A percentile compares a stretch with the other conserved stretches of the same genome.
Conservation (phyloP, 2,113 vertebrate species). For the Ptilorrhoa leucosticta region DNA sequence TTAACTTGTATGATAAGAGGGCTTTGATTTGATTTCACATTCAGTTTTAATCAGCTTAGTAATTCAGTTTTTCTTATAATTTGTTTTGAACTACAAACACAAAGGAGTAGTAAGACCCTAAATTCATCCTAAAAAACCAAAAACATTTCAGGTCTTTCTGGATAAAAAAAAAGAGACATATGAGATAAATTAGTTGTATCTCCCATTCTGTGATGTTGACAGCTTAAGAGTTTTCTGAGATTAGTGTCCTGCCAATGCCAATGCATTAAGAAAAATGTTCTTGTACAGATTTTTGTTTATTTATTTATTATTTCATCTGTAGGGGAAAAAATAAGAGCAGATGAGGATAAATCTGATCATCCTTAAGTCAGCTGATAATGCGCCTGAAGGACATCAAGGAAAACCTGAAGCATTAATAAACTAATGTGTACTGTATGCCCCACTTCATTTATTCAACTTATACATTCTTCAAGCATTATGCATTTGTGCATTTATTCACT, state of each 20-base stretch:
- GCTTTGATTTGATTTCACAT: conserved; percentile 50
- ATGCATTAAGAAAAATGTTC: neutral
- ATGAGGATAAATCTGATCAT: conserved; percentile 8
- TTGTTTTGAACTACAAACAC: conserved; percentile 45
- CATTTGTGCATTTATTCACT: neutral
- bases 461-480: neutral
- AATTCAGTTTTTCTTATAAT: conserved; percentile 28
- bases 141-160: conserved; percentile 16
- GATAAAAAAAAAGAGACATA: conserved; percentile 50
- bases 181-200: conserved; percentile 28
- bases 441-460: conserved; percentile 16
- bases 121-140: conserved; percentile 21
- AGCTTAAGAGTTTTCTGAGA: neutral
- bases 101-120: conserved; percentile 12
- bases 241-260: neutral
- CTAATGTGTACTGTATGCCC: neutral
- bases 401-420: conserved; percentile 18
- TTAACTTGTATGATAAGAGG: conserved; percentile 15
- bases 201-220: neutral
- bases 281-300: neutral
- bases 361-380: neutral
- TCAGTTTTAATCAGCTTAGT: conserved; percentile 1
- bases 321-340: neutral
- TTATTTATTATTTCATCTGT: conserved; percentile 16
- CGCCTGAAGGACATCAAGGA: neutral